Evolutionary conservation across 2,888 invertebrate genomes (phyloP), one percentile per base, ranked within the genome.

Genomic region (Mechanitis mazaeus): DNA sequence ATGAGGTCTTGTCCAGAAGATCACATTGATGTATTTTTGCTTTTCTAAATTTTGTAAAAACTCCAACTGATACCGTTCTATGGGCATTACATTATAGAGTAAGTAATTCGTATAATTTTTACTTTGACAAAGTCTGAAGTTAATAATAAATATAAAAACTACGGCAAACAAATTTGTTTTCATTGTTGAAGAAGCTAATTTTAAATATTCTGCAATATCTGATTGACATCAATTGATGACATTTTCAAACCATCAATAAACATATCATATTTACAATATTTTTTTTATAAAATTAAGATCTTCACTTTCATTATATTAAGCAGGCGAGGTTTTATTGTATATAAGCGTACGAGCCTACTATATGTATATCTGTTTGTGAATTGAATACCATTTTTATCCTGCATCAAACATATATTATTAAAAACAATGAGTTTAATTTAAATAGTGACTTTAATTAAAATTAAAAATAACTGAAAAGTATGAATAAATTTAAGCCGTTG

Each of bases 1-100:
- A 1, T 68, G 67, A 0, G 87, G 85, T 31, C 71, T 77, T 46
- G 72, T 78, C 84, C 84, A 85, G 65, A 83, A 87, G 0, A 75
- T 61, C 4, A 83, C 63, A 47, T 87, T 74, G 0, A 86, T 70
- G 35, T 85, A 85, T 63, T 77, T 84, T 47, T 78, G 70, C 0
- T 60, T 61, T 2, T 77, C 77, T 33, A 87, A 64, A 64, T 79
- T 82, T 58, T 79, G 76, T 5, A 88, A 66, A 61, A 86, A 87
- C 12, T 74, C 76, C 65, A 86, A 69, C 42, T 88, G 86, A 1
- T 76, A 76, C 1, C 65, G 54, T 0, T 78, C 74, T 0, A 60
- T 66, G 0, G 86, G 83, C 0, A 67, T 46, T 0, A 76, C 61
- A 20, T 71, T 75, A 33, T 71, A 84, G 0, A 87, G 65, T 0